These are phyloP conservation scores for Acrobasis consociella DNA, from an alignment of 2,888 invertebrate genomes.

Conservation along the genomic window DNA sequence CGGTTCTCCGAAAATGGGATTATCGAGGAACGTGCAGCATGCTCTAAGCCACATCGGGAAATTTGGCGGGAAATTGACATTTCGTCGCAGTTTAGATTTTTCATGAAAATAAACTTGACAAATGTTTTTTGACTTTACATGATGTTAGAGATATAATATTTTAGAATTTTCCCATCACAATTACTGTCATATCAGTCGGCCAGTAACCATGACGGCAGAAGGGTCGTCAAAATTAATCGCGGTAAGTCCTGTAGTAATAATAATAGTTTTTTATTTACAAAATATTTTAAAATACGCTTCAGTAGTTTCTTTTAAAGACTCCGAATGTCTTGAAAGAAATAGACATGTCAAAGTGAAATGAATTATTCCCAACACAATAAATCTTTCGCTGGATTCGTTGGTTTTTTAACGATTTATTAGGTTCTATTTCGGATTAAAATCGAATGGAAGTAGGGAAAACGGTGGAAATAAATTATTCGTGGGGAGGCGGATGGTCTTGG, in stretches of 20 bases:
- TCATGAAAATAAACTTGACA: too few species aligned
- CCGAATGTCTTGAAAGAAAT: background rate
- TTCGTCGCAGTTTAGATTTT: background rate
- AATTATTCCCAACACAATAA: conserved; percentile 17
- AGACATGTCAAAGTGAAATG: conserved; percentile 11
- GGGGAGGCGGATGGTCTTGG: background rate
- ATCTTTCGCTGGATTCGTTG: conserved; percentile 6
- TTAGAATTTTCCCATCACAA: too few species aligned
- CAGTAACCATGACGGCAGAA: too few species aligned
- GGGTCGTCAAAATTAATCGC: too few species aligned
- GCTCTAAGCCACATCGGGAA: background rate
- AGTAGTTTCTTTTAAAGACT: background rate
- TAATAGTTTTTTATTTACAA: too few species aligned
- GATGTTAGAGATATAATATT: too few species aligned
- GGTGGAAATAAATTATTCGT: conserved; percentile 19
- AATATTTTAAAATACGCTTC: too few species aligned
- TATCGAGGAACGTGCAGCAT: background rate
- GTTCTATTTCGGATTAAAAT: conserved; percentile 18
- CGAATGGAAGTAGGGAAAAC: background rate
- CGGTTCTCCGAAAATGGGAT: conserved; percentile 8
- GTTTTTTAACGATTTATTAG: conserved; percentile 19
- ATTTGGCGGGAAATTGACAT: background rate
- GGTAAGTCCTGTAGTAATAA: too few species aligned
- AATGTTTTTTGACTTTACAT: too few species aligned
- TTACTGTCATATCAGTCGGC: too few species aligned